Base-by-base conservation (phyloP, 1,140 invertebrate genomes). In the Stegodyphus dumicola region DNA sequence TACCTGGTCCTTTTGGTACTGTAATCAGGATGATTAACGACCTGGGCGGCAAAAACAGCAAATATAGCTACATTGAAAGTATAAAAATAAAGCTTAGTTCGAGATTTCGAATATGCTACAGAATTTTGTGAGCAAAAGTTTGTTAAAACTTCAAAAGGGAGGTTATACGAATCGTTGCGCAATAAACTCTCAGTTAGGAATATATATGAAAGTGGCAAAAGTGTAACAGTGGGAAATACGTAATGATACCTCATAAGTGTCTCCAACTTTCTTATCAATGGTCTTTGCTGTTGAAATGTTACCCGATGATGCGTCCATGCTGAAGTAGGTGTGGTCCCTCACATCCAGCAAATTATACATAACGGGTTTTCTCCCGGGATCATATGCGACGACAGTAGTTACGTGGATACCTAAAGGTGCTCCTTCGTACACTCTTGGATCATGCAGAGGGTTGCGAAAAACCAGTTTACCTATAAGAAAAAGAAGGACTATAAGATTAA, bases 381-480 rank as follows among this genome's bases (percentile, higher is more conserved):
- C 87, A 56, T 80, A 81, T 0, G 88, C 88, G 11, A 69, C 78
- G 0, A 88, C 79, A 33, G 84, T 88, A 6, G 85, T 73, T n/a
- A 88, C 87, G 17, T 85, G 76, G 2, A 88, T 51, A 5, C 80
- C 83, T 0, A 86, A 66, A 6, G 87, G 87, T 3, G 88, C 88
- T 48, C 77, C 74, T n/a, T 85, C 74, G 53, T 88, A 85, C 3
- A 88, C 76, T 48, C 88, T 54, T 17, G 86, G 71, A 15, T 88
- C 78, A 70, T 88, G 87, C 10, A 85, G 52, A 3, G 77, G 83
- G 11, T 87, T 79, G 48, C 76, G 85, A 67, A 87, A 88, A 0
- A 80, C 77, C n/a, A 88, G 15, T 60, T 87, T 86, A 33, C 79
- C 87, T 88, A 51, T 5, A 85, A 84, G 33, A 54, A 84, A 67